Conservation (phyloP, 2,797 vertebrate species). For the Halcyon chelicuti region DNA sequence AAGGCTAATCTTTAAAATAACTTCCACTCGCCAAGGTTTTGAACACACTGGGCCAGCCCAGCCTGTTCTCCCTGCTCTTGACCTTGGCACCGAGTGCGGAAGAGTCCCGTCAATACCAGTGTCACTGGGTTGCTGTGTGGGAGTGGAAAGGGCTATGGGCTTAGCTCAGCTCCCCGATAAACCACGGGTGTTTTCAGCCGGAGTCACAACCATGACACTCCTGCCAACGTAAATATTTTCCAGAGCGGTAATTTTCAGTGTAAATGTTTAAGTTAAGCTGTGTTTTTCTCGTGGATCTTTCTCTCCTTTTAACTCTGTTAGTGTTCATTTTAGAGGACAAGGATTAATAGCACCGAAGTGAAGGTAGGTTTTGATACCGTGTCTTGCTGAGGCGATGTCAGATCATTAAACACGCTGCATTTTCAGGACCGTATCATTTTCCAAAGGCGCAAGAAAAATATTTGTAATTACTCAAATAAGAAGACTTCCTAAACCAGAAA, state of each 20-base stretch:
- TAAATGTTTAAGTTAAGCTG: conserved; percentile 49
- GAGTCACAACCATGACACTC: background rate
- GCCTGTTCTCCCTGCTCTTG: background rate
- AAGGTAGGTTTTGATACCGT: background rate
- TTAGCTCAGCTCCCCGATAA: conserved; percentile 49
- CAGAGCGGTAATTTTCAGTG: conserved; percentile 38
- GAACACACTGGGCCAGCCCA: background rate
- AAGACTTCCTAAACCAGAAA: background rate
- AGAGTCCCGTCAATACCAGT: background rate
- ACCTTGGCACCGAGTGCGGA: background rate
- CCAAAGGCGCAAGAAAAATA: conserved; percentile 7
- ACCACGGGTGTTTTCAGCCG: background rate
- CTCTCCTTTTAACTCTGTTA: conserved; percentile 10
- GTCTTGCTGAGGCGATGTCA: background rate
- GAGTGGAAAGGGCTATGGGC: background rate
- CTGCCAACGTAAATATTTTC: conserved; percentile 60
- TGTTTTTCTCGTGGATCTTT: background rate
- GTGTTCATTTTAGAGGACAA: conserved; percentile 49
- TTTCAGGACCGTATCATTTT: conserved; percentile 36
- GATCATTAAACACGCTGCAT: background rate
- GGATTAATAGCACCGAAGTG: conserved; percentile 37
- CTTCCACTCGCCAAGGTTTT: background rate
- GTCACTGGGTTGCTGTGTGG: background rate
- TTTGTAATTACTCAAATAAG: conserved; percentile 19
- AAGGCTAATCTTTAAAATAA: background rate